Evolutionary conservation across 2,113 vertebrate genomes (phyloP), one percentile per base, ranked within the genome.

Genomic region (Phodopus roborovskii): DNA sequence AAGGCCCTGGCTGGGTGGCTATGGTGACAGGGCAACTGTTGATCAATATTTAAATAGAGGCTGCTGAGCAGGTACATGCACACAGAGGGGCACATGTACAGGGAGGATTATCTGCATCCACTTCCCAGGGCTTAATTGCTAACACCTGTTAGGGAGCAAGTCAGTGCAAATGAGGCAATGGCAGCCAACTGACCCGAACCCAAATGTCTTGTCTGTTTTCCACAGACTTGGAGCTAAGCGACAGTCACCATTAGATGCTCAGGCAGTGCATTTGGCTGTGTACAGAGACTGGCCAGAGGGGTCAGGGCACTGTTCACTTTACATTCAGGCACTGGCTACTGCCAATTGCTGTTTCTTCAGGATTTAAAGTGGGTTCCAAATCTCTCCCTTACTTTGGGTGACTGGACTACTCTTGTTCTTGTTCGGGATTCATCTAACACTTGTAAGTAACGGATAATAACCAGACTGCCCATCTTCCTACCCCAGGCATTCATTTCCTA

Each of bases 11-110:
- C 77, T 45, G 16, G 16, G 42, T 0, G 3, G 53, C 77, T 60
- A 39, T 50, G 19, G 64, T 45, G 81, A 66, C 16, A 13, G 53
- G 88, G 36, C 53, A 42, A 36, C 39, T 62, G 16, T 36, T 20
- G 68, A 90, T 96, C 64, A 70, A 26, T 91, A 88, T 85, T 93
- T 77, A 87, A 84, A 60, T 0, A 60, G 95, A 82, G 81, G 75
- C 83, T 75, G 45, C 79, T 17, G 16, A 4, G 30, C 45, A 66
- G 84, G 56, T 17, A 11, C 1, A 30, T 12, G 11, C 7, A 7
- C 1, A 4, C 10, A 0, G 74, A 90, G 92, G 22, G 6, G 50
- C 84, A 19, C 74, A 39, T 33, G 30, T 13, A 33, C 22, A 39
- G 66, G 45, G 42, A 33, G 74, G 70, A 39, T 39, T 15, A 1